Evolutionary conservation across 2,113 vertebrate genomes (phyloP), one percentile per base, ranked within the genome.

Genomic region (Hoplias malabaricus): DNA sequence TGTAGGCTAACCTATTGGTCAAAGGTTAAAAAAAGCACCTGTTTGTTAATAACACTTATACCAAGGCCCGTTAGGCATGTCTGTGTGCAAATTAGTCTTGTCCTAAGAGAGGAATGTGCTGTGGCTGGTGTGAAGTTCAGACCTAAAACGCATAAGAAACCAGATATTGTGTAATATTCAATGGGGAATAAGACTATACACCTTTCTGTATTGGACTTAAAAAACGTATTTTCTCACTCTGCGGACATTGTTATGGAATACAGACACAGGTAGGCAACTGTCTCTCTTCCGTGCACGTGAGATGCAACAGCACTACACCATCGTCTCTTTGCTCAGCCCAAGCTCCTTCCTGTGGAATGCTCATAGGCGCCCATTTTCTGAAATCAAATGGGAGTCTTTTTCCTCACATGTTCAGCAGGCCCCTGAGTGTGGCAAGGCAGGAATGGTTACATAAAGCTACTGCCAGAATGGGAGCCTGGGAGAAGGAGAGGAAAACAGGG

Each of bases 401-500:
- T 86, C 57, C 75, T 54, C 31, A 21, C 31, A 13, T 61, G 29
- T 66, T 11, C 27, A 57, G 36, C 12, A 53, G 57, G 77, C 36
- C 19, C 46, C 48, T 78, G 84, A 87, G 85, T 86, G 84, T 77
- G 70, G 83, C 77, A 73, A 73, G 84, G 83, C 82, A 81, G 82
- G 79, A 80, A 69, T 76, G 80, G 83, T 91, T 88, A 69, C 80
- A 56, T 84, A 89, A 89, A 77, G 46, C 77, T 75, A 19, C 73
- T 42, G 19, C 36, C 70, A 75, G 73, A 31, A 59, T 68, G 71
- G 29, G 68, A 77, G 73, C 34, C 61, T 68, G 71, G 29, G 68
- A 77, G 36, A 34, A 40, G 74, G 77, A 85, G 75, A 80, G 66
- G 84, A 88, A 86, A 80, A 78, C 48, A 83, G 74, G 69, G 78